These are phyloP conservation scores for Paralichthys olivaceus DNA, from an alignment of 2,113 vertebrate genomes.

Conservation along the genomic window DNA sequence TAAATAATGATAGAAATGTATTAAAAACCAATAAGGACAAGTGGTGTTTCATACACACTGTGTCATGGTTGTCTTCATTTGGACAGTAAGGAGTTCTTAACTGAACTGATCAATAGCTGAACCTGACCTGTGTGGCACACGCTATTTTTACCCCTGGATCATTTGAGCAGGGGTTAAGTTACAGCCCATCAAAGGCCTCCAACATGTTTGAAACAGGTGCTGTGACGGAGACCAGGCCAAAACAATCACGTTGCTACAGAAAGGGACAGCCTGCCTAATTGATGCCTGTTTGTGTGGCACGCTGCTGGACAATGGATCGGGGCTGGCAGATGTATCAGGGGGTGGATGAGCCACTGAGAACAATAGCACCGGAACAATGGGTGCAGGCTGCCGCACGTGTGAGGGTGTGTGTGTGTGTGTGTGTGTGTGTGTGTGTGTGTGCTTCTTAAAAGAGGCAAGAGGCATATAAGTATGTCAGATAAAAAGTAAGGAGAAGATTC, in stretches of 20 bases:
- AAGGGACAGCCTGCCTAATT: slow-evolving; percentile 74
- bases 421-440: slow-evolving; percentile 20
- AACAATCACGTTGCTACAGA: slow-evolving; percentile 72
- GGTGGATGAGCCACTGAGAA: slow-evolving; percentile 60
- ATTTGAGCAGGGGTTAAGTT: slow-evolving; percentile 75
- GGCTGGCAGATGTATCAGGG: slow-evolving; percentile 74
- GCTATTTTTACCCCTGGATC: slow-evolving; percentile 72
- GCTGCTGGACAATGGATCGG: slow-evolving; percentile 73
- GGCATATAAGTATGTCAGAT: not conserved
- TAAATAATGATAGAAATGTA: not conserved
- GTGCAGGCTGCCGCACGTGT: slow-evolving; percentile 31
- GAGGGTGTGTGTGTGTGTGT: slow-evolving; percentile 9
- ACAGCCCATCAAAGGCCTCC: slow-evolving; percentile 69
- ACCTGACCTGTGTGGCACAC: slow-evolving; percentile 39
- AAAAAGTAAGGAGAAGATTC: slow-evolving; percentile 4
- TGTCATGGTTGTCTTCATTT: slow-evolving; percentile 12
- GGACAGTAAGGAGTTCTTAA: slow-evolving; percentile 26
- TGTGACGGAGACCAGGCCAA: slow-evolving; percentile 66
- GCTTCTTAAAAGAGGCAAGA: slow-evolving; percentile 7
- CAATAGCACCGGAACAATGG: slow-evolving; percentile 69
- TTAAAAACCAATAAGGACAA: not conserved
- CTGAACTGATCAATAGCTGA: slow-evolving; percentile 47
- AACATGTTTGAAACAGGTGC: slow-evolving; percentile 81
- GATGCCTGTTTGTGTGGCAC: slow-evolving; percentile 73
- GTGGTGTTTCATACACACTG: not conserved